Evolutionary conservation across 2,888 invertebrate genomes (phyloP).

Genomic region (Orthosia incerta): DNA sequence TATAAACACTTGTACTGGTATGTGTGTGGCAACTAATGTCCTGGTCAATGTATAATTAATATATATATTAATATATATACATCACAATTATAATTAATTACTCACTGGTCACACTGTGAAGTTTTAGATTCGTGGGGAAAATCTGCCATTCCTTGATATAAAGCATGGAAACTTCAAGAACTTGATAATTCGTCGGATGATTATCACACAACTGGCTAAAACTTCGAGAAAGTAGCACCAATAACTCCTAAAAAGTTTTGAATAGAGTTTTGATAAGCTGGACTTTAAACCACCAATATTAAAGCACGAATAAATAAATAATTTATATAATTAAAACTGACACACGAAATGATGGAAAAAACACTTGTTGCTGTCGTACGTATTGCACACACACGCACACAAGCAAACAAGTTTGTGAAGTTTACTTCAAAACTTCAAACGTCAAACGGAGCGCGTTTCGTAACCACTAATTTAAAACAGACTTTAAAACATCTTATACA

Average conservation of each 20-base stretch:
- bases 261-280: conserved; percentile 28
- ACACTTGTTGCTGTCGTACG: conserved; percentile 49
- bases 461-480: conserved; percentile 13
- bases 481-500: too few species aligned
- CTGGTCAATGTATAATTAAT: not conserved
- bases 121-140: conserved; percentile 73
- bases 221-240: conserved; percentile 38
- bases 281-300: conserved; percentile 42
- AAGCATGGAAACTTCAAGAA: conserved; percentile 87
- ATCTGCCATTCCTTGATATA: conserved; percentile 81
- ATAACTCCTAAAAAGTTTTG: conserved; percentile 21
- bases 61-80: too few species aligned
- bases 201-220: conserved; percentile 48
- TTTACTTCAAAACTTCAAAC: conserved; percentile 56
- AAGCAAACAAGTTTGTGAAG: conserved; percentile 43
- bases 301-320: conserved; percentile 43
- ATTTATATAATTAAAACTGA: conserved; percentile 64
- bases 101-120: conserved; percentile 80
- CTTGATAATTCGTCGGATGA: conserved; percentile 55
- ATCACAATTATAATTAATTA: conserved; percentile 51
- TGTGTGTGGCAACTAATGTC: not conserved
- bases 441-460: conserved; percentile 61
- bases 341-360: conserved; percentile 68
- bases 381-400: conserved; percentile 35
- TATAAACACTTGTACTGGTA: conserved; percentile 1